Conservation (phyloP, 2,113 vertebrate species). For the Ardeotis arabs region DNA sequence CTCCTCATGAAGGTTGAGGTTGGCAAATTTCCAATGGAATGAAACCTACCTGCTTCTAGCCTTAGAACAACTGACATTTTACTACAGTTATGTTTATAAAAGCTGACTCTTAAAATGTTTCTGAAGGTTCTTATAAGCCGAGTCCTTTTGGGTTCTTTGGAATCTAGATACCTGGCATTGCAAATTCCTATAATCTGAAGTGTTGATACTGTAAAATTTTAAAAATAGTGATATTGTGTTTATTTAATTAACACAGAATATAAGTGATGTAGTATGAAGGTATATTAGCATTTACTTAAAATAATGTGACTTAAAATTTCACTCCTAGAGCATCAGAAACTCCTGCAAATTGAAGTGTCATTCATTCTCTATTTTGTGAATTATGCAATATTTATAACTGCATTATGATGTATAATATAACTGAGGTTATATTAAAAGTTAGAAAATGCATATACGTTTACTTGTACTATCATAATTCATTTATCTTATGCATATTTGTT, state of each 20-base stretch:
- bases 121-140: background rate
- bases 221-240: background rate
- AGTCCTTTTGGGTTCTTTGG: background rate
- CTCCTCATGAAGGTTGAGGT: background rate
- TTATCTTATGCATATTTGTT: background rate
- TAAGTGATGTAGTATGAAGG: background rate
- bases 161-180: background rate
- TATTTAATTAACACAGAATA: background rate
- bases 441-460: background rate
- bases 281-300: background rate
- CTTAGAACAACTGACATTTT: background rate
- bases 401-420: background rate
- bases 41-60: background rate
- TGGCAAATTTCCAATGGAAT: background rate
- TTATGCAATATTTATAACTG: background rate
- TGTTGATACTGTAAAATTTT: background rate
- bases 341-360: background rate
- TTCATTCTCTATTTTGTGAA: background rate
- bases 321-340: background rate
- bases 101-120: background rate
- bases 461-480: background rate
- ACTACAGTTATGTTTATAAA: background rate
- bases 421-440: background rate
- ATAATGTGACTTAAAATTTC: background rate
- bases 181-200: background rate